These are phyloP conservation scores for Acanthornis magna DNA, from an alignment of 2,797 vertebrate species.

Conservation along the genomic window DNA sequence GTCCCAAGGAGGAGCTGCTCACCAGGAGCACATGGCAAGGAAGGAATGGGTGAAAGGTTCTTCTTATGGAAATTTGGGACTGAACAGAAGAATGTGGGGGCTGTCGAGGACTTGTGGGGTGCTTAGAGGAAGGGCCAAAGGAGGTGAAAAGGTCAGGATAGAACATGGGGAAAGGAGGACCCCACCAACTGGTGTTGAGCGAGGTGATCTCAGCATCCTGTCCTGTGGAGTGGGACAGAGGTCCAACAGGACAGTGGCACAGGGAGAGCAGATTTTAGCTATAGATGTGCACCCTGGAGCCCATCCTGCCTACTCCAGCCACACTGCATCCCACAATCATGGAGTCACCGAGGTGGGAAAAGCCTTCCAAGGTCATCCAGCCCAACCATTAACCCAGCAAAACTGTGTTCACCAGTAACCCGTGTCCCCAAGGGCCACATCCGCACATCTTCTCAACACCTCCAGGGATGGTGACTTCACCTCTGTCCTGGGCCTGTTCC, in stretches of 20 bases:
- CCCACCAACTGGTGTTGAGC: neutral
- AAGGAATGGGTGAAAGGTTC: neutral
- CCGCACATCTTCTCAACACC: neutral
- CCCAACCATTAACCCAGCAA: neutral
- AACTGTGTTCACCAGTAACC: neutral
- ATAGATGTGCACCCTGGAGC: no score
- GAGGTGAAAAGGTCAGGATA: neutral
- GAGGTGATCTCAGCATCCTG: neutral
- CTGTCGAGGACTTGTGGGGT: neutral
- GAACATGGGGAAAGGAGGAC: neutral
- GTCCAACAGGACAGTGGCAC: neutral
- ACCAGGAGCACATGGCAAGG: rapidly evolving
- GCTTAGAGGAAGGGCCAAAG: neutral
- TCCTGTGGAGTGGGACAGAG: neutral
- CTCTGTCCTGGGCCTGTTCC: neutral
- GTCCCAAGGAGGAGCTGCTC: neutral
- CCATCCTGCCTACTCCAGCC: neutral
- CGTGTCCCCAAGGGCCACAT: neutral
- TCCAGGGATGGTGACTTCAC: neutral
- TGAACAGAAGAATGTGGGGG: neutral
- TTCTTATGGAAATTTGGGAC: neutral
- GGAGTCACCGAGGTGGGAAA: neutral
- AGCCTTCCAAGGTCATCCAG: neutral
- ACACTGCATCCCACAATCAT: neutral
- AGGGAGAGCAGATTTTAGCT: neutral